phyloP scores from a whole-genome alignment of 1,140 invertebrate species.

The Pentalonia nigronervosa region DNA sequence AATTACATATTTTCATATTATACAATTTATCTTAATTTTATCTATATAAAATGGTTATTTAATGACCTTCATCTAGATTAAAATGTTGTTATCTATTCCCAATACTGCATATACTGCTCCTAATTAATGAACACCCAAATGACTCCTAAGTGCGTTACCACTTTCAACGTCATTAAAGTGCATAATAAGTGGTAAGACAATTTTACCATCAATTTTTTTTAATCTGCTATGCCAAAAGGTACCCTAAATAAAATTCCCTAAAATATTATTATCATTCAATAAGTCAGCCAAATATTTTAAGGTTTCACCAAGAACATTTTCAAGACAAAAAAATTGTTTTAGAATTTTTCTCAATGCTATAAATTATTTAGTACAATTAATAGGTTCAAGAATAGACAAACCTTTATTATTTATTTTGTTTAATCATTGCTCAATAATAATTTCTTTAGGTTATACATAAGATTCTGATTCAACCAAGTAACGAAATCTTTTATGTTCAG shows the following conservation, averaged over 20 bases:
- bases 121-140: neutral
- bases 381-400: neutral
- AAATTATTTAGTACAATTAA: neutral
- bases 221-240: neutral
- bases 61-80: too few species aligned
- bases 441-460: constrained; percentile 14
- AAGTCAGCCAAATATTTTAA: neutral
- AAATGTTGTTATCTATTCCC: too few species aligned
- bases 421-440: neutral
- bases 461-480: neutral
- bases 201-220: neutral
- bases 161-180: neutral
- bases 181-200: neutral
- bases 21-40: too few species aligned
- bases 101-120: neutral
- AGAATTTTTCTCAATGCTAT: neutral
- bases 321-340: neutral
- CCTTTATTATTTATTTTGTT: neutral
- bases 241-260: neutral
- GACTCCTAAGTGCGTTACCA: constrained; percentile 2
- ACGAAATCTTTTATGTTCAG: neutral
- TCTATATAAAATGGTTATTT: too few species aligned
- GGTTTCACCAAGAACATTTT: neutral
- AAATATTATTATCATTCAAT: neutral
- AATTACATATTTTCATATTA: too few species aligned